Evolutionary conservation across 1,140 invertebrate genomes (phyloP).

Genomic region (Cydia fagiglandana): DNA sequence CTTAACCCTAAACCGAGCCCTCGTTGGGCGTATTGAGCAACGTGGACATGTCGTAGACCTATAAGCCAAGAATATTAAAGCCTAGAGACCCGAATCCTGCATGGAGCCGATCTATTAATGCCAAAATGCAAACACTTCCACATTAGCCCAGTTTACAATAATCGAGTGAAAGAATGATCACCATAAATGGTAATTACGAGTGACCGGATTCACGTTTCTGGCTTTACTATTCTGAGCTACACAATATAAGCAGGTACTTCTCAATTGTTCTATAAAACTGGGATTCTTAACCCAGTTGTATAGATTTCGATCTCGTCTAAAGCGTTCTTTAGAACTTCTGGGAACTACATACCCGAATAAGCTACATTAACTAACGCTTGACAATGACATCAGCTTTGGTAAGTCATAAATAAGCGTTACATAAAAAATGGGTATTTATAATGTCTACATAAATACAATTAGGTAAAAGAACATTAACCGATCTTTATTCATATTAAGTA

Average conservation of each 20-base stretch:
- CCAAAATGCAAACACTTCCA: slow-evolving; percentile 32
- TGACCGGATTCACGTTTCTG: not conserved
- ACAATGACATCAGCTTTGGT: slow-evolving; percentile 8
- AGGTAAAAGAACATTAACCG: not conserved
- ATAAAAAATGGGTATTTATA: slow-evolving; percentile 12
- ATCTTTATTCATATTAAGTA: not conserved
- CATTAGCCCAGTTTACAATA: not conserved
- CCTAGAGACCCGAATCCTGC: slow-evolving; percentile 47
- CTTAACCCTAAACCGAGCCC: slow-evolving; percentile 69
- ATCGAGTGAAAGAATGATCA: not conserved
- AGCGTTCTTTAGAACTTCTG: slow-evolving; percentile 3
- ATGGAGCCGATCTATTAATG: slow-evolving; percentile 34
- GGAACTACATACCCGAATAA: not conserved
- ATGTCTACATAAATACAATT: slow-evolving; percentile 6
- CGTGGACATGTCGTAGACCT: slow-evolving; percentile 69
- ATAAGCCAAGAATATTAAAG: slow-evolving; percentile 39
- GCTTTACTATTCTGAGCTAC: not conserved
- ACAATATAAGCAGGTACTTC: slow-evolving; percentile 3
- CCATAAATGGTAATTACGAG: not conserved
- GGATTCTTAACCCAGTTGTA: not conserved
- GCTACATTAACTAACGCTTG: slow-evolving; percentile 21
- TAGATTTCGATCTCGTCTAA: not conserved
- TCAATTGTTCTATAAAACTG: not conserved
- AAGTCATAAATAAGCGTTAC: slow-evolving; percentile 7
- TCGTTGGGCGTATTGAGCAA: slow-evolving; percentile 73